Percentiles rank a stretch among this genome's conserved stretches.
Evolutionary conservation across 2,113 vertebrate species (phyloP).

Genomic region (Petromus typicus): DNA sequence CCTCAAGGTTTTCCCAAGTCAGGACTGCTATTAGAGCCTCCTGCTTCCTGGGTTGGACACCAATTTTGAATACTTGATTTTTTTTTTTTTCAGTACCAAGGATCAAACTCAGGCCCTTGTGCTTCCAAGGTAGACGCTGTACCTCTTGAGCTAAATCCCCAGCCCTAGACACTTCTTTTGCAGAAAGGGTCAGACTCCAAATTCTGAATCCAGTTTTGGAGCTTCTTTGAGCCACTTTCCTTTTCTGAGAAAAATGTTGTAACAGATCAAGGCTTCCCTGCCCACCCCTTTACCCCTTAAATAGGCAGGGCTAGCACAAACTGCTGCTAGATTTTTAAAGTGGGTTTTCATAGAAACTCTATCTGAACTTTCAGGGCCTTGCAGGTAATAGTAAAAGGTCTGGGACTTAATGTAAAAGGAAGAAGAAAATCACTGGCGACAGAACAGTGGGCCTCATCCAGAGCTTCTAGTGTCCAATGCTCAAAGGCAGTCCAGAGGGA

Average conservation of each 20-base stretch:
- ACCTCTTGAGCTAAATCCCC: too few relatives aligned
- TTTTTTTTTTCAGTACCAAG: too few relatives aligned
- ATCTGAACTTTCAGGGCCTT: not conserved
- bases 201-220: constrained; percentile 83
- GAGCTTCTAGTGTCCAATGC: not conserved
- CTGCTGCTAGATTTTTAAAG: not conserved
- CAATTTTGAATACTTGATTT: not conserved
- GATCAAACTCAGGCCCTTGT: too few relatives aligned
- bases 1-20: not conserved
- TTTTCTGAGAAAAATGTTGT: constrained; percentile 84
- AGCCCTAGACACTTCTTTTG: too few relatives aligned
- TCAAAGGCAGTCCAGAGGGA: not conserved
- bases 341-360: not conserved
- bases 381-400: not conserved
- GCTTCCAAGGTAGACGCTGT: too few relatives aligned
- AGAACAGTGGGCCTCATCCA: not conserved
- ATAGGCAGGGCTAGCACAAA: not conserved
- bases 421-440: not conserved
- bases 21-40: not conserved
- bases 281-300: not conserved
- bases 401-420: not conserved
- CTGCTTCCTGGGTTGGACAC: not conserved
- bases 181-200: not conserved
- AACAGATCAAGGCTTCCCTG: constrained; percentile 82
- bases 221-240: constrained; percentile 91